Evolutionary conservation across 92 coral and sea anemone species (phyloP).

Genomic region (Bergia sp.): DNA sequence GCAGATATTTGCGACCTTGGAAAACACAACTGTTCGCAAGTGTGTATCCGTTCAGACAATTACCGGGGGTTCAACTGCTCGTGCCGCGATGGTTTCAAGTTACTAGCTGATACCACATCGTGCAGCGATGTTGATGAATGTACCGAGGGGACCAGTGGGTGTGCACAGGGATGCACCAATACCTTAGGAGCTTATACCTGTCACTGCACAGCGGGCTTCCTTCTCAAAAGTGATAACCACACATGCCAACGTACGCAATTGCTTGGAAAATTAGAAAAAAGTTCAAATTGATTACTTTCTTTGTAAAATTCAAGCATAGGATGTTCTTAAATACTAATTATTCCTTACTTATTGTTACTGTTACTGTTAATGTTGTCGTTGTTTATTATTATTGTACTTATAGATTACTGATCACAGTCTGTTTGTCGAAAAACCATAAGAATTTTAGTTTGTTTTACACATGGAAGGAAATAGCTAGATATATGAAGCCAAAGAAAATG

Average conservation of each 20-base stretch:
- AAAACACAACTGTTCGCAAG: conserved; percentile 27
- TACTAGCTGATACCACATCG: neutral
- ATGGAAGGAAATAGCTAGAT: too few species aligned
- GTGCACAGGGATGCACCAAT: conserved; percentile 17
- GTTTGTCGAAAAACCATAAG: too few species aligned
- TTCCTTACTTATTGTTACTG: too few species aligned
- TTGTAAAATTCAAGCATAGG: neutral
- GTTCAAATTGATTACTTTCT: neutral
- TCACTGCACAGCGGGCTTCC: conserved; percentile 41
- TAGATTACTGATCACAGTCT: too few species aligned
- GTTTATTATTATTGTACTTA: too few species aligned
- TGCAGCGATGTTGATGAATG: conserved; percentile 34
- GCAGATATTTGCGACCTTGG: conserved; percentile 44
- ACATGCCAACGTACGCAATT: conserved; percentile 31
- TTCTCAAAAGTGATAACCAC: conserved; percentile 21
- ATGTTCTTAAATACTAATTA: too few species aligned
- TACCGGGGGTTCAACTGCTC: conserved; percentile 38
- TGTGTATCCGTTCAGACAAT: conserved; percentile 1
- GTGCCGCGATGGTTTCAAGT: conserved; percentile 14
- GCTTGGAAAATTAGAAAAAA: neutral
- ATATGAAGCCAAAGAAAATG: too few species aligned
- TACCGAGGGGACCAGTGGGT: neutral
- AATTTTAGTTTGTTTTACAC: too few species aligned
- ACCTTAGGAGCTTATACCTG: conserved; percentile 27
- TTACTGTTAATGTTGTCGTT: too few species aligned